phyloP scores from a whole-genome alignment of 2,888 invertebrate species.

The Pachycephus smyrnensis region DNA sequence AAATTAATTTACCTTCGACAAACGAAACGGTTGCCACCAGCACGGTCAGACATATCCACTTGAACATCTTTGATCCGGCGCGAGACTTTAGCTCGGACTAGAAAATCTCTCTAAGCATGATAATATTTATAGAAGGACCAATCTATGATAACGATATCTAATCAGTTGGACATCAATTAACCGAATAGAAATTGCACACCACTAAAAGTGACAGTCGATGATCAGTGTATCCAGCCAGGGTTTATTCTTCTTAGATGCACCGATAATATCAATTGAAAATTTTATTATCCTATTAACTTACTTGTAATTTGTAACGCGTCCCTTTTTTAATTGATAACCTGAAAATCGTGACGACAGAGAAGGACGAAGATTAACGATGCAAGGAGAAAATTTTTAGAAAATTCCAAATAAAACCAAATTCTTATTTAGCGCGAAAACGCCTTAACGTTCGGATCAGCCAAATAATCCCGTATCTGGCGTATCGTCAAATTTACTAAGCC shows the following conservation, averaged over 20 bases:
- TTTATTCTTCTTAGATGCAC: not conserved
- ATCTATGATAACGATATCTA: not conserved
- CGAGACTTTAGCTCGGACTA: not conserved
- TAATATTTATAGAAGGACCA: not conserved
- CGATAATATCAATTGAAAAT: not conserved
- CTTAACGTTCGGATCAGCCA: not conserved
- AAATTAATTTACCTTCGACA: not conserved
- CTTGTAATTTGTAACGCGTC: not conserved
- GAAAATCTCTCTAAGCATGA: not conserved
- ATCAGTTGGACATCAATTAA: not conserved
- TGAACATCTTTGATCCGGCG: not conserved
- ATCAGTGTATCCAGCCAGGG: too few species aligned
- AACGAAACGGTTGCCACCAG: not conserved
- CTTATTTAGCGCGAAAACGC: not conserved
- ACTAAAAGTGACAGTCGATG: too few species aligned
- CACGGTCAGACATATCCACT: not conserved
- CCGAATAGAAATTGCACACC: not conserved
- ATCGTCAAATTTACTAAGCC: not conserved
- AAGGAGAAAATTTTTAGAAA: not conserved
- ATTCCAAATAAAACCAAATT: not conserved
- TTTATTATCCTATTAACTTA: not conserved
- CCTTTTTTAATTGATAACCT: not conserved
- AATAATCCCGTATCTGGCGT: not conserved
- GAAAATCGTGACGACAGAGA: not conserved
- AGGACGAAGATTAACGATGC: not conserved